Base-by-base conservation (phyloP, 2,888 invertebrate species). In the Hypercompe scribonia region DNA sequence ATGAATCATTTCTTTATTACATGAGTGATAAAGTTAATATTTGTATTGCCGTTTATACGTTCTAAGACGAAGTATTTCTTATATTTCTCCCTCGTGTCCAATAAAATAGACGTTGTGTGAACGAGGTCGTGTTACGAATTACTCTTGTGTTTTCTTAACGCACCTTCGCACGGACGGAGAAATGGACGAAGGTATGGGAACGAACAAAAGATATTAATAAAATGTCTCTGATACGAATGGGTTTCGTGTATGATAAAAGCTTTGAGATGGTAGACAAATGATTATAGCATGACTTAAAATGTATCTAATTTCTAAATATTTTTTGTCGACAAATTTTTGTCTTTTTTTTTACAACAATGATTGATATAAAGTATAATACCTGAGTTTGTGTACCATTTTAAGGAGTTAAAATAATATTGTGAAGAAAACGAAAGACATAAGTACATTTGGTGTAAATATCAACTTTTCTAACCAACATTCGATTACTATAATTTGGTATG, bases 1-100 rank as follows among this genome's bases (percentile, higher is more conserved):
- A 76, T 73, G 74, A 76, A 81, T 83, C 74, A 72, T 46, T 65
- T 50, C 7, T 69, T 70, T 75, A 72, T 75, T 71, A 68, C 72
- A 77, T 72, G 77, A 80, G 78, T 77, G 73, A 77, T 80, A 82
- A 68, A 84, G 76, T 75, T 78, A 80, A 82, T 84, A 82, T 82
- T 73, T 74, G 74, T 28, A 66, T 65, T 67, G 46, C 28, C 71
- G 50, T 73, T 77, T 71, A 79, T 75, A 61, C 72, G 28, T 67
- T 70, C 61, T 71, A 42, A 28, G 63, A 71, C 75, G 34, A 54
- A 18, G 31, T 64, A 71, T 78, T 76, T 46, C 75, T 64, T 79
- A 78, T 82, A 83, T 80, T 72, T 65, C 36, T 39, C 78, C 68
- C 82, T 72, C 11, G 82, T 64, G 83, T 68, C 76, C 73, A 76